Evolutionary conservation across 2,113 vertebrate species (phyloP), one percentile per base, ranked within the genome.

Genomic region (Sphyrna mokarran): DNA sequence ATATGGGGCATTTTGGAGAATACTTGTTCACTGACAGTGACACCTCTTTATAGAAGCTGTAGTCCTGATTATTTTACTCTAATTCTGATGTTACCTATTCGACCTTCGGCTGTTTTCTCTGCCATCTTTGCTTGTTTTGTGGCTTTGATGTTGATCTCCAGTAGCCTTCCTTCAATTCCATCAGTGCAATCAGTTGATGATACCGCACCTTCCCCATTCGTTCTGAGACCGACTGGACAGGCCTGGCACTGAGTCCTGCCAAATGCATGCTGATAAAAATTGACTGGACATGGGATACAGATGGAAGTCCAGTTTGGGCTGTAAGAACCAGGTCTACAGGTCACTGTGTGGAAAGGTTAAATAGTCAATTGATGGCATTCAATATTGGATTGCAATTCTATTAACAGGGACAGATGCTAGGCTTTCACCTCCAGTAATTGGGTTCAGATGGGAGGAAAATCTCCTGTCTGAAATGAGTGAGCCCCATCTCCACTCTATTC

Each of bases 321-420:
- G 61, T 70, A 94, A 70, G 93, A 94, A 70, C 93, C 93, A 43
- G 93, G 93, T 43, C 63, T 40, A 70, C 93, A 94, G 22, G 93
- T 94, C 37, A 94, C 93, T 94, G 68, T 94, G 13, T 91, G 58
- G 29, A 94, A 70, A 43, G 40, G 9, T 48, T 43, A 40, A 93
- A 68, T 4, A 70, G 93, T 70, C 68, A 94, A 10, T 91, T 61
- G 16, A 94, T 68, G 9, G 9, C 93, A 94, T 91, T 63, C 29
- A 91, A n/a, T 63, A 63, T 26, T 63, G 33, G 13, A 63, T n/a
- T 91, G 3, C 14, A 63, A 33, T 58, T 91, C 29, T 29, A 29
- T 58, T 83, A 58, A 29, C n/a, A 37, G 37, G 33, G 18, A 91
- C 18, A 63, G 54, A 33, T 18, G 29, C 26, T 58, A 11, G 87